Evolutionary conservation across 2,113 vertebrate species (phyloP).

Genomic region (Tragelaphus scriptus): DNA sequence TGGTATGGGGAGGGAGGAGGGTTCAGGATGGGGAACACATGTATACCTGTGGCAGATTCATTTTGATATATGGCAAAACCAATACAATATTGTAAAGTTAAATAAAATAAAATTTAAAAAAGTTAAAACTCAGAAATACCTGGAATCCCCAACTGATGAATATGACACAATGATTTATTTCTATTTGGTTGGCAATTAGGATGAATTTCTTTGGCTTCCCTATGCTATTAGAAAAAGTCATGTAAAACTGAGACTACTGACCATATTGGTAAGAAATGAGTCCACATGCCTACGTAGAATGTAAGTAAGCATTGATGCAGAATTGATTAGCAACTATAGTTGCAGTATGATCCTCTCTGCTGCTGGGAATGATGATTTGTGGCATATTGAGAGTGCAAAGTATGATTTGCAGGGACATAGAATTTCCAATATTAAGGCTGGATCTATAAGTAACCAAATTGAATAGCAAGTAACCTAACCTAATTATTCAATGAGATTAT

Average conservation of each 20-base stretch:
- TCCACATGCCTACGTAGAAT: conserved; percentile 50
- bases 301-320: conserved; percentile 63
- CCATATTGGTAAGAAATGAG: conserved; percentile 54
- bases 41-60: too few relatives aligned
- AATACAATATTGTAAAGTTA: too few relatives aligned
- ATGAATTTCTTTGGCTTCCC: conserved; percentile 45
- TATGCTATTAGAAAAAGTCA: conserved; percentile 12
- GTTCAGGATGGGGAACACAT: too few relatives aligned
- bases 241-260: conserved; percentile 44
- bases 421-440: conserved; percentile 9
- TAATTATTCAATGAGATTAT: background rate
- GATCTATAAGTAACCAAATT: background rate
- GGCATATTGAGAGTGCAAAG: conserved; percentile 59
- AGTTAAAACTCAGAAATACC: conserved; percentile 57
- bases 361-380: conserved; percentile 62
- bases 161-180: conserved; percentile 69
- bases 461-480: conserved; percentile 31
- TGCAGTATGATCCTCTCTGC: conserved; percentile 61
- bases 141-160: background rate
- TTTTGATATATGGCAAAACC: too few relatives aligned
- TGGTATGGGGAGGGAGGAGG: too few relatives aligned
- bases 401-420: conserved; percentile 43
- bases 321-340: conserved; percentile 76
- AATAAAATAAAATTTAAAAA: background rate
- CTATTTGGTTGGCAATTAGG: conserved; percentile 48